Evolutionary conservation across 1,140 invertebrate genomes (phyloP).

Genomic region (Drosophila yakuba): DNA sequence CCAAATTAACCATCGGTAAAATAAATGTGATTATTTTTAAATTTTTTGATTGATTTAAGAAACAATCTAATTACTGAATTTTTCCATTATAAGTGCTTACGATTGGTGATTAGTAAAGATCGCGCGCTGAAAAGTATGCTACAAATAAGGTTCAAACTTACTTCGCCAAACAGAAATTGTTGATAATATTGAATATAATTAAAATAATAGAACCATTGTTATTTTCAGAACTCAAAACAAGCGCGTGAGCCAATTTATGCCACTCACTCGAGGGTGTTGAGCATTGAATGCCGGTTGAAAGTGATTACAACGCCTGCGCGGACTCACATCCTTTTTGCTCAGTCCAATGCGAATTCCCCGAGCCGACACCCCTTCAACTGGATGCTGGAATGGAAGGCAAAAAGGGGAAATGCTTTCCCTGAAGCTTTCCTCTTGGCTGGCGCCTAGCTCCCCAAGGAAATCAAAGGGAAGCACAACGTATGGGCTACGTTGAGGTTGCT

Average conservation of each 20-base stretch:
- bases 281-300: constrained; percentile 14
- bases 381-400: constrained; percentile 67
- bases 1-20: too few species aligned
- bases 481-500: constrained; percentile 55
- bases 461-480: constrained; percentile 69
- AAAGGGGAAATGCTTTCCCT: constrained; percentile 59
- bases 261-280: constrained; percentile 26
- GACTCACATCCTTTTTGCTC: constrained; percentile 58
- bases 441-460: constrained; percentile 67
- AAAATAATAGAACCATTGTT: too few species aligned
- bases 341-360: neutral
- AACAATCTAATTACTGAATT: too few species aligned
- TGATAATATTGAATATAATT: neutral
- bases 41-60: too few species aligned
- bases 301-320: constrained; percentile 77
- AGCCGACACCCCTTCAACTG: constrained; percentile 35
- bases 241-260: neutral
- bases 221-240: neutral
- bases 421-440: constrained; percentile 26
- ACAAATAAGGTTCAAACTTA: neutral
- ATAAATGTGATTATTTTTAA: neutral
- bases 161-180: neutral
- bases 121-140: constrained; percentile 15
- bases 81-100: too few species aligned
- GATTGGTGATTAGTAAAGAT: too few species aligned